A percentile compares a stretch with the other conserved stretches of the same genome.
phyloP scores from a whole-genome alignment of 2,113 vertebrate species.

The Hemicordylus capensis region DNA sequence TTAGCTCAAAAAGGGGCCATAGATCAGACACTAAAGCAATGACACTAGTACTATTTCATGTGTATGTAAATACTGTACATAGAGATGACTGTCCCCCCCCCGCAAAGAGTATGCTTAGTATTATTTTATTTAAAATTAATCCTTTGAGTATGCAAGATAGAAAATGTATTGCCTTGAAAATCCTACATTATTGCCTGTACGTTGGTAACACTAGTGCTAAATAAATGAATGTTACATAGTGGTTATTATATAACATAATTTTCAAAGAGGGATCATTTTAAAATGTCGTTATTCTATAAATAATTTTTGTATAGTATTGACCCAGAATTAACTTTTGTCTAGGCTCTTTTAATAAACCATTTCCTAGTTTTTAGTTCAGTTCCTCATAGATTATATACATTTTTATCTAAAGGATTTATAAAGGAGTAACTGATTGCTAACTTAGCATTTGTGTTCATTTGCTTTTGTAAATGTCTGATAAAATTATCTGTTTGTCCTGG shows the following conservation, averaged over 20 bases:
- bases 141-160: constrained; percentile 56
- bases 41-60: constrained; percentile 17
- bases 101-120: constrained; percentile 23
- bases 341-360: constrained; percentile 47
- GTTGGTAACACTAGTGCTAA: constrained; percentile 51
- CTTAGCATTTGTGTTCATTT: constrained; percentile 38
- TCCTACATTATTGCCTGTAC: constrained; percentile 56
- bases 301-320: constrained; percentile 43
- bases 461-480: neutral
- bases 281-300: constrained; percentile 41
- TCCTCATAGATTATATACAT: neutral
- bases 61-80: constrained; percentile 66
- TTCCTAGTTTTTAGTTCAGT: constrained; percentile 39
- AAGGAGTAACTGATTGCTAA: constrained; percentile 28
- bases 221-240: constrained; percentile 59
- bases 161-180: constrained; percentile 67
- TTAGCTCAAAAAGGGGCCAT: neutral
- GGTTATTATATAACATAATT: constrained; percentile 48
- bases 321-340: constrained; percentile 42
- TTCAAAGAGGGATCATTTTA: constrained; percentile 30
- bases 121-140: constrained; percentile 56
- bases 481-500: neutral
- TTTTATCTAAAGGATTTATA: constrained; percentile 38
- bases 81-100: constrained; percentile 37
- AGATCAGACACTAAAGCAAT: neutral